Evolutionary conservation across 2,888 invertebrate species (phyloP).

Genomic region (Tinea pellionella): DNA sequence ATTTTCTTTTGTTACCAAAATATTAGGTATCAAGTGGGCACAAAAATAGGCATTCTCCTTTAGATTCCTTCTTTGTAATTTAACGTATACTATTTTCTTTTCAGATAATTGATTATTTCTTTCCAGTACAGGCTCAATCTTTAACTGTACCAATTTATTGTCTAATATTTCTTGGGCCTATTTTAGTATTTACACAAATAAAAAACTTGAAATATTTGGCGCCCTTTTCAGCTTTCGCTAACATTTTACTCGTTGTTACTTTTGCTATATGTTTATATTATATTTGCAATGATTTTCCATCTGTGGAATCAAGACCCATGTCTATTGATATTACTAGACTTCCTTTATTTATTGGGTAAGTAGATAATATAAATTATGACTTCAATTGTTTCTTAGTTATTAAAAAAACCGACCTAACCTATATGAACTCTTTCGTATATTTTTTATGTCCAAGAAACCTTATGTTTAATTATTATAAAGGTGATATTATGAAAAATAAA

Average conservation of each 20-base stretch:
- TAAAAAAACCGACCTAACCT: no score
- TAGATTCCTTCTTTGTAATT: no score
- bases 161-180: slow-evolving; percentile 47
- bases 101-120: slow-evolving; percentile 47
- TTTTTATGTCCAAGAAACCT: no score
- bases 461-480: background rate
- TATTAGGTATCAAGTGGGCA: no score
- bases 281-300: slow-evolving; percentile 71
- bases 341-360: slow-evolving; percentile 86
- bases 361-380: slow-evolving; percentile 11
- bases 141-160: slow-evolving; percentile 38
- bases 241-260: slow-evolving; percentile 80
- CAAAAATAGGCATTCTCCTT: no score
- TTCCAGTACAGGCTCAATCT: slow-evolving; percentile 17
- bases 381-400: no score
- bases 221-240: slow-evolving; percentile 90
- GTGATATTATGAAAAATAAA: no score
- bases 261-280: slow-evolving; percentile 86
- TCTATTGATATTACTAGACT: slow-evolving; percentile 69
- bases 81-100: no score
- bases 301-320: slow-evolving; percentile 59
- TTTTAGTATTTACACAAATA: slow-evolving; percentile 64
- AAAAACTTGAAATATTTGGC: slow-evolving; percentile 85
- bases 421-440: no score
- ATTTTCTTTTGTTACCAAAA: no score